These are phyloP conservation scores for Lymantria dispar DNA, from an alignment of 2,888 invertebrate species.

Conservation along the genomic window DNA sequence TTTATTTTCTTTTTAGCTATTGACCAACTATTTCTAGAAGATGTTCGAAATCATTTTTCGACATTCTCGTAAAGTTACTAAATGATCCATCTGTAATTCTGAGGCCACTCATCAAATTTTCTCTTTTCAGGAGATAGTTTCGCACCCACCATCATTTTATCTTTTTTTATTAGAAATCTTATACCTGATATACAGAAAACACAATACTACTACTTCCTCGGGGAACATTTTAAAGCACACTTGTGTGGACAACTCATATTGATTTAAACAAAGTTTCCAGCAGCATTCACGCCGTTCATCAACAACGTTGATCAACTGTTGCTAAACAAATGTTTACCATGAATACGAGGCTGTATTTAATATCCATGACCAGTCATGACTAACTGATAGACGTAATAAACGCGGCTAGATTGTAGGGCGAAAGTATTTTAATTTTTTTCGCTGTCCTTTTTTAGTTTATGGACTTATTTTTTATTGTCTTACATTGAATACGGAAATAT, in stretches of 20 bases:
- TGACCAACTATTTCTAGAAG: no score
- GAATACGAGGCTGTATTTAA: not conserved
- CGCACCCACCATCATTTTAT: slow-evolving; percentile 21
- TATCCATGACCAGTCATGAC: no score
- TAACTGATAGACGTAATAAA: no score
- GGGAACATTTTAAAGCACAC: slow-evolving; percentile 12
- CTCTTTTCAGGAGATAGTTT: slow-evolving; percentile 25
- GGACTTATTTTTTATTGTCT: no score
- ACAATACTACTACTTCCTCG: slow-evolving; percentile 10
- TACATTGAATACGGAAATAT: no score
- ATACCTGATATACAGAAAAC: slow-evolving; percentile 10
- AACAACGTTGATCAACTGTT: slow-evolving; percentile 1
- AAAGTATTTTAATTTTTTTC: no score
- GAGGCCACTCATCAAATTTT: slow-evolving; percentile 29
- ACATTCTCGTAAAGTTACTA: slow-evolving; percentile 30
- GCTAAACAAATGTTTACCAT: not conserved
- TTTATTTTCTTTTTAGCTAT: slow-evolving; percentile 30
- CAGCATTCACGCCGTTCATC: slow-evolving; percentile 7
- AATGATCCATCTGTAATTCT: slow-evolving; percentile 17
- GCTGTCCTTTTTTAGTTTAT: no score
- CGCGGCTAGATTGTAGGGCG: no score
- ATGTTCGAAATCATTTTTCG: slow-evolving; percentile 34
- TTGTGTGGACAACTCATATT: slow-evolving; percentile 7
- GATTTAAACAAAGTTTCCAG: slow-evolving; percentile 11
- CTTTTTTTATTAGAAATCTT: slow-evolving; percentile 6